phyloP scores from a whole-genome alignment of 2,113 vertebrate genomes.

The Mugil cephalus region DNA sequence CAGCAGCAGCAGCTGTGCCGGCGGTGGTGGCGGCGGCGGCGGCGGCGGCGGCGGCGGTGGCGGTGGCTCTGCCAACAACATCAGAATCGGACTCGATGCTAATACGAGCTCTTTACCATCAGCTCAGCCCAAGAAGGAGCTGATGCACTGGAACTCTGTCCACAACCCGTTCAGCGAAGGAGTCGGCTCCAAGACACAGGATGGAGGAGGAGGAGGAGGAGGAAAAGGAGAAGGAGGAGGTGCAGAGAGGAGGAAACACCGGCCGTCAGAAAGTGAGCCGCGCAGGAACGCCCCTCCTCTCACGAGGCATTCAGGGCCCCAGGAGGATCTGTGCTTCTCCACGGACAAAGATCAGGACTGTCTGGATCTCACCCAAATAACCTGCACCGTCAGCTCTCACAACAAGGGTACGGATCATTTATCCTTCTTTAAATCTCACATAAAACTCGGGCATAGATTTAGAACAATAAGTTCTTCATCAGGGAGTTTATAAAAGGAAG shows the following conservation, averaged over 20 bases:
- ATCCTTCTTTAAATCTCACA: not conserved
- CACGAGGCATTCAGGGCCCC: constrained; percentile 82
- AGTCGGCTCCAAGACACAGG: constrained; percentile 50
- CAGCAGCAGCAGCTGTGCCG: not conserved
- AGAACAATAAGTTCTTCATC: too few species aligned
- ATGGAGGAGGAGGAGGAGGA: constrained; percentile 53
- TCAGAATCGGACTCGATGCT: constrained; percentile 12
- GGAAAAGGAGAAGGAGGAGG: constrained; percentile 54
- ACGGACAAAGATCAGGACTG: constrained; percentile 85
- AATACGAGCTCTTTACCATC: constrained; percentile 51
- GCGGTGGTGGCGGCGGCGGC: not conserved
- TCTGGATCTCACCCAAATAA: constrained; percentile 67
- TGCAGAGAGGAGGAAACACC: constrained; percentile 72
- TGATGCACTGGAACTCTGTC: constrained; percentile 80
- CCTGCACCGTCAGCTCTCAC: constrained; percentile 55
- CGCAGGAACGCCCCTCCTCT: constrained; percentile 81
- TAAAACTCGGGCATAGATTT: not conserved
- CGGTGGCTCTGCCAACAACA: constrained; percentile 14
- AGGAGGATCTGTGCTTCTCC: constrained; percentile 85
- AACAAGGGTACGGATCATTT: constrained; percentile 63
- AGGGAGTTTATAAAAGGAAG: too few species aligned
- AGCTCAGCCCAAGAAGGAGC: constrained; percentile 76
- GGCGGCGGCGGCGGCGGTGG: not conserved
- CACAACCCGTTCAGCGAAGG: constrained; percentile 84
- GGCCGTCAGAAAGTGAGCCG: constrained; percentile 72